Conservation (phyloP, 2,797 vertebrate species). For the Poliocrania exsul region DNA sequence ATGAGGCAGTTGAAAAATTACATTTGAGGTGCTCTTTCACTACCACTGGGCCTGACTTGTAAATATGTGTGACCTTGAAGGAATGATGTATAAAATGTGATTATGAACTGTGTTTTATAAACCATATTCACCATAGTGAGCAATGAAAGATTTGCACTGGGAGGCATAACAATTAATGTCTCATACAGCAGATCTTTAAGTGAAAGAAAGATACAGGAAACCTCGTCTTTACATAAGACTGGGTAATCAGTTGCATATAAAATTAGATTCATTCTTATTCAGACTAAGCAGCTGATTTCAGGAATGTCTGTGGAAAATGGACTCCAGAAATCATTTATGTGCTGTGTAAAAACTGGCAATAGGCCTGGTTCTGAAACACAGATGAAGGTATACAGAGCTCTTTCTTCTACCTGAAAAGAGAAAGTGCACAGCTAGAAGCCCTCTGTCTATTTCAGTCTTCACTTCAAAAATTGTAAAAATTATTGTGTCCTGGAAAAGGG, state of each 20-base stretch:
- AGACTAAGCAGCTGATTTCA: background rate
- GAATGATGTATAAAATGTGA: background rate
- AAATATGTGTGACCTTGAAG: background rate
- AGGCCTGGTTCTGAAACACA: background rate
- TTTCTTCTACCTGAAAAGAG: background rate
- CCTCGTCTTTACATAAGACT: background rate
- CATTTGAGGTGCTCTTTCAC: background rate
- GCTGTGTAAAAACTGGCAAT: background rate
- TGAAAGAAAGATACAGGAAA: background rate
- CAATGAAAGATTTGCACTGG: background rate
- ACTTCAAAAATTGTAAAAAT: background rate
- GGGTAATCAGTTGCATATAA: accelerated
- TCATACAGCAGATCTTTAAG: background rate
- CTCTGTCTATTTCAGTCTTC: background rate
- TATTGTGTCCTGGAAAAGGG: background rate
- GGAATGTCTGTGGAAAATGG: background rate
- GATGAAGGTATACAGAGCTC: background rate
- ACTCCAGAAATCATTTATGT: background rate
- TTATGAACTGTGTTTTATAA: background rate
- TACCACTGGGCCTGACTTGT: background rate
- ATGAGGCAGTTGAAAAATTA: background rate
- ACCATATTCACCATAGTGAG: accelerated
- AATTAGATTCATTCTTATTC: background rate
- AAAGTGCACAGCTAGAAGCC: background rate
- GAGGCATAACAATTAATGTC: background rate